Conservation (phyloP, 2,888 invertebrate genomes). For the Apoderus coryli region DNA sequence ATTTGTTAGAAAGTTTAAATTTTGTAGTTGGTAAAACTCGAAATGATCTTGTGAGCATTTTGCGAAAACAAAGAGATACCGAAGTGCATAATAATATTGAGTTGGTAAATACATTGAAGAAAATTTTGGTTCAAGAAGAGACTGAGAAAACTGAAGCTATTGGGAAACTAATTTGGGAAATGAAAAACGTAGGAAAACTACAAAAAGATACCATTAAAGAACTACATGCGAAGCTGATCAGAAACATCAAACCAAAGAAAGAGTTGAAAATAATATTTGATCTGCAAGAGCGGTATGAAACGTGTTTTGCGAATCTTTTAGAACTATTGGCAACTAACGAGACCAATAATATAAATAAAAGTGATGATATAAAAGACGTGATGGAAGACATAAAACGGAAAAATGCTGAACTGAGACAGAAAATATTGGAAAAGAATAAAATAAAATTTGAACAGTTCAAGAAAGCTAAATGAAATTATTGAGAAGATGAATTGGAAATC, state of each 20-base stretch:
- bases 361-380: conserved; percentile 15
- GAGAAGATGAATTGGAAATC: background rate
- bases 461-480: conserved; percentile 1
- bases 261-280: conserved; percentile 31
- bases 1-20: conserved; percentile 33
- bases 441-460: conserved; percentile 6
- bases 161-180: conserved; percentile 31
- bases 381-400: conserved; percentile 17
- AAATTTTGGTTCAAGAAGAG: conserved; percentile 34
- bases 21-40: conserved; percentile 41
- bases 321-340: conserved; percentile 6
- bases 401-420: too few relatives aligned
- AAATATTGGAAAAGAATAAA: conserved; percentile 16
- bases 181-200: conserved; percentile 28
- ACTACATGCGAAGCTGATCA: conserved; percentile 23
- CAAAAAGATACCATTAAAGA: conserved; percentile 30
- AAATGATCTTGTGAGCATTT: conserved; percentile 39
- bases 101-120: conserved; percentile 29
- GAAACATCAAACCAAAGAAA: conserved; percentile 27
- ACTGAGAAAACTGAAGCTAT: conserved; percentile 28
- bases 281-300: conserved; percentile 24
- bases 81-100: conserved; percentile 26
- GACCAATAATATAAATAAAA: conserved; percentile 5
- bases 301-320: conserved; percentile 19
- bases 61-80: conserved; percentile 34